A percentile compares a stretch with the other conserved stretches of the same genome.
Evolutionary conservation across 2,113 vertebrate genomes (phyloP).

Genomic region (Sebastes schlegelii): DNA sequence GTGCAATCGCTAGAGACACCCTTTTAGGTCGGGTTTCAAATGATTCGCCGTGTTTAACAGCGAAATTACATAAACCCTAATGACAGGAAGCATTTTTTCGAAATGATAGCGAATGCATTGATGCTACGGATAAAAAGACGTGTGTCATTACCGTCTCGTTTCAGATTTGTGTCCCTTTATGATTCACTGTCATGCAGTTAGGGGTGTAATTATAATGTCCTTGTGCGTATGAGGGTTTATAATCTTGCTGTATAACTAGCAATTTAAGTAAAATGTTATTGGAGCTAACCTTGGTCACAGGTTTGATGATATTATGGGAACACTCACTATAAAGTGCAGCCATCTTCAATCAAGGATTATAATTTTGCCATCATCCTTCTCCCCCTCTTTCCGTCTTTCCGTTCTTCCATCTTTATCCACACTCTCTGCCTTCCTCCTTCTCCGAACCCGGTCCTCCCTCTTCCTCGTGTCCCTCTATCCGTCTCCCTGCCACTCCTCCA

Average conservation of each 20-base stretch:
- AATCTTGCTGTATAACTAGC: slow-evolving; percentile 17
- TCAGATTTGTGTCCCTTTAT: slow-evolving; percentile 16
- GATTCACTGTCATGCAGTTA: slow-evolving; percentile 7
- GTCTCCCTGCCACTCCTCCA: slow-evolving; percentile 63
- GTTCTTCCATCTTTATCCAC: slow-evolving; percentile 1
- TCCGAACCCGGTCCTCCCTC: slow-evolving; percentile 18
- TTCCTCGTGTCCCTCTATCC: slow-evolving; percentile 41
- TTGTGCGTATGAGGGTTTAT: slow-evolving; percentile 10
- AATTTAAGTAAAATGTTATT: slow-evolving; percentile 41
- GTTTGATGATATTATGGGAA: slow-evolving; percentile 19
- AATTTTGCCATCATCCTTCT: slow-evolving; percentile 48
- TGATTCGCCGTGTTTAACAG: neutral
- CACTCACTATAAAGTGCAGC: slow-evolving; percentile 20
- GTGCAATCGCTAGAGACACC: neutral
- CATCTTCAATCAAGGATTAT: slow-evolving; percentile 53
- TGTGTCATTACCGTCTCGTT: slow-evolving; percentile 1
- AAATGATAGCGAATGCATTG: neutral
- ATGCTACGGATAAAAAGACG: neutral
- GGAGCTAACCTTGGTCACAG: slow-evolving; percentile 49
- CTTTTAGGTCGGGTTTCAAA: neutral
- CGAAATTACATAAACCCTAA: neutral
- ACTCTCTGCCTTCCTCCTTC: slow-evolving; percentile 6
- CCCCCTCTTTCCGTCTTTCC: neutral
- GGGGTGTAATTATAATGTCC: slow-evolving; percentile 20
- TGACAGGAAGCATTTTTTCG: neutral